Evolutionary conservation across 2,113 vertebrate genomes (phyloP), one percentile per base, ranked within the genome.

Genomic region (Anoplopoma fimbria): DNA sequence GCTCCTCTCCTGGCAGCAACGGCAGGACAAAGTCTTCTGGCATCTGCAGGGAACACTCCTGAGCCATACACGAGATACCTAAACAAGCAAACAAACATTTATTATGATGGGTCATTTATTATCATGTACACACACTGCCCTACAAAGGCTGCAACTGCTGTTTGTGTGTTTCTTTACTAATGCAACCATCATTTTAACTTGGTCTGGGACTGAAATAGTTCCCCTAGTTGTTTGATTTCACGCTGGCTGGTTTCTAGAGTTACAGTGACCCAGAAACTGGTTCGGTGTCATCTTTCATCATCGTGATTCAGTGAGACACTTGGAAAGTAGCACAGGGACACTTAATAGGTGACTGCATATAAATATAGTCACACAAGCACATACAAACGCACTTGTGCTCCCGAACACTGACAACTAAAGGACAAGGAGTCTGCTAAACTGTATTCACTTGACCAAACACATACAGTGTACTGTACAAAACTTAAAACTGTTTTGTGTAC

Each of bases 41-140:
- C 89, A 97, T 97, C 78, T 97, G 96, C 65, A 99, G 96, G 2
- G 95, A 96, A 94, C 98, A 99, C 86, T 99, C 98, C 94, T 99
- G 98, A 92, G 98, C 98, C 98, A 99, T 99, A 91, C 98, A 99
- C 13, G 98, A 98, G 79, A 99, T 96, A 45, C 97, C 98, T 99
- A 83, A 77, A 84, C 12, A 71, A 34, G 71, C 33, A 84, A 9
- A 71, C 36, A 86, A 65, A 17, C 7, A 61, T 1, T 23, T 8
- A 6, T 6, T 9, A 38, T 19, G 1, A 27, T 2, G 2, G 7
- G 15, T 3, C 51, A 77, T n/a, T n/a, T n/a, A n/a, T n/a, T n/a
- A n/a, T 29, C 19, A 62, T 13, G 9, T 17, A 15, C 25, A 68
- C 6, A 58, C 17, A 42, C 27, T 13, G 12, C 5, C 29, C 4